phyloP scores from a whole-genome alignment of 2,888 invertebrate species.

The Craniophora ligustri region DNA sequence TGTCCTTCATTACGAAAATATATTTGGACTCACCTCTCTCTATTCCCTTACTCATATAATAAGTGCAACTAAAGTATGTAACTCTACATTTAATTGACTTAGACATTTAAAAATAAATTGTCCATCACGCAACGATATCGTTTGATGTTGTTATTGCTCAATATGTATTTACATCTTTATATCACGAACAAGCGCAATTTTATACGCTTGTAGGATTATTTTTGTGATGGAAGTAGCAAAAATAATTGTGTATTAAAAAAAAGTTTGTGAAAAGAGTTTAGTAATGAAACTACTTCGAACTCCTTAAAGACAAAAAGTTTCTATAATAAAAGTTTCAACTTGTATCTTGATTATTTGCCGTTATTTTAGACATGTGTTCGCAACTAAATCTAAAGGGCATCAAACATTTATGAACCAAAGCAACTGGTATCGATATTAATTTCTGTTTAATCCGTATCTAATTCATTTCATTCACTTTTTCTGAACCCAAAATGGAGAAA shows the following conservation, averaged over 20 bases:
- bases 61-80: neutral
- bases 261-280: too few species aligned
- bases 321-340: too few species aligned
- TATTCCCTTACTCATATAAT: neutral
- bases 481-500: slow-evolving; percentile 26
- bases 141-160: neutral
- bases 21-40: too few species aligned
- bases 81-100: neutral
- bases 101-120: neutral
- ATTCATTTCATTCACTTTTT: slow-evolving; percentile 52
- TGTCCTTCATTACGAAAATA: too few species aligned
- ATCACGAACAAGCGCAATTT: neutral
- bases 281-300: too few species aligned
- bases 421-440: slow-evolving; percentile 21
- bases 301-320: too few species aligned
- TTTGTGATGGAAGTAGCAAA: too few species aligned
- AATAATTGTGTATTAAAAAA: too few species aligned
- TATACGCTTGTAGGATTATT: too few species aligned
- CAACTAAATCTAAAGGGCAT: slow-evolving; percentile 26
- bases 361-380: too few species aligned
- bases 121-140: neutral
- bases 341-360: too few species aligned
- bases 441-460: slow-evolving; percentile 26
- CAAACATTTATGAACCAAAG: slow-evolving; percentile 8
- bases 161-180: neutral